Conservation (phyloP, 2,797 vertebrate species). For the Enteromius viviparus region DNA sequence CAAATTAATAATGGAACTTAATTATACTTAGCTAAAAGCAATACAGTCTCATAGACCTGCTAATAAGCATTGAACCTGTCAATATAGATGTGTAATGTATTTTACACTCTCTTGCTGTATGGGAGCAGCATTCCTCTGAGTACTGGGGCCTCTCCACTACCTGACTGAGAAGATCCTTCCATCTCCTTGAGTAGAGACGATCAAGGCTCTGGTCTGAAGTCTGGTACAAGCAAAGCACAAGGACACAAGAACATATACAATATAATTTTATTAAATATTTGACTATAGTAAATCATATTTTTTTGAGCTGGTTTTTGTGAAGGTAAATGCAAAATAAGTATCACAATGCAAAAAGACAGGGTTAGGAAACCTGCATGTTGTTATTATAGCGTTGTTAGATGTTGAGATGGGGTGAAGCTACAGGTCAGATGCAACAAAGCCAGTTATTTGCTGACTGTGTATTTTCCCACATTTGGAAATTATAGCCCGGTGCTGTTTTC, state of each 20-base stretch:
- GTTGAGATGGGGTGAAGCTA: constrained; percentile 16
- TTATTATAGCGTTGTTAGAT: neutral
- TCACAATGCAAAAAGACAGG: neutral
- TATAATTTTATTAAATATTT: neutral
- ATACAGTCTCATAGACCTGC: constrained; percentile 1
- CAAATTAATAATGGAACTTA: neutral
- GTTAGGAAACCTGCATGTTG: neutral
- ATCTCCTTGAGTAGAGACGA: neutral
- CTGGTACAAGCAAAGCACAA: neutral
- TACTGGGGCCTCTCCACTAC: neutral
- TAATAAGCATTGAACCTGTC: constrained; percentile 8
- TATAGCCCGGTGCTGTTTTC: constrained; percentile 9
- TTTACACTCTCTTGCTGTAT: neutral
- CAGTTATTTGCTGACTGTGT: constrained; percentile 28
- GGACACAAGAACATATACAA: neutral
- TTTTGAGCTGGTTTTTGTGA: neutral
- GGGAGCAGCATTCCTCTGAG: neutral
- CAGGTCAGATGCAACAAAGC: constrained; percentile 24
- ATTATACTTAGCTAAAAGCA: neutral
- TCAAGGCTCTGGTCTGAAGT: neutral
- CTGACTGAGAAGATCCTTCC: neutral
- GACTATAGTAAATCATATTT: too few species aligned
- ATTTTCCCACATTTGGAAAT: constrained; percentile 47
- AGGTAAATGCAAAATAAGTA: neutral
- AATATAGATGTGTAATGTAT: neutral